These are phyloP conservation scores for Piliocolobus tephrosceles DNA, from an alignment of 2,113 vertebrate genomes.

Conservation along the genomic window DNA sequence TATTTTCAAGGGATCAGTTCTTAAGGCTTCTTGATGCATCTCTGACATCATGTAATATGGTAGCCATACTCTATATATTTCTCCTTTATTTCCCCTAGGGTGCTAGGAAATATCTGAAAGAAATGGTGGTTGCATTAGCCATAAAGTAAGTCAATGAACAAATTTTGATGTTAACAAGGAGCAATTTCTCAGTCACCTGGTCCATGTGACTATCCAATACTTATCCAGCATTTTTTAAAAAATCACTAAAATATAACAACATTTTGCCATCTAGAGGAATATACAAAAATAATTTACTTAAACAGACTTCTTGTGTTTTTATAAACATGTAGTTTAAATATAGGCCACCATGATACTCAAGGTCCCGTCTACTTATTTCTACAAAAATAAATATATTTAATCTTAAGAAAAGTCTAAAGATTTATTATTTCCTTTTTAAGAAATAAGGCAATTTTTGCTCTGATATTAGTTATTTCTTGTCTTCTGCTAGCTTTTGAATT, in stretches of 20 bases:
- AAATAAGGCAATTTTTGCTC: neutral
- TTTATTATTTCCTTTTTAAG: neutral
- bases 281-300: neutral
- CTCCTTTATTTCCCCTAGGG: neutral
- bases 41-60: neutral
- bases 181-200: neutral
- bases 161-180: neutral
- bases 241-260: neutral
- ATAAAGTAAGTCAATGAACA: neutral
- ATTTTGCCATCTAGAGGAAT: too few relatives aligned
- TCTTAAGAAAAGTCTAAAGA: neutral
- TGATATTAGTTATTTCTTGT: too few relatives aligned
- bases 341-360: neutral
- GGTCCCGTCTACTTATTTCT: neutral
- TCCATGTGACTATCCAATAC: neutral
- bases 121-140: neutral
- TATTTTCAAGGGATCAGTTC: neutral
- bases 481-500: too few relatives aligned
- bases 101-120: neutral
- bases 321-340: neutral
- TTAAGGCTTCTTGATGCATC: neutral
- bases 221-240: neutral
- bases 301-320: neutral
- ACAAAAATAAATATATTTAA: neutral
- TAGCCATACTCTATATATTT: neutral